These are phyloP conservation scores for Neolamprologus falcicula DNA, from an alignment of 2,113 vertebrate species.

Conservation along the genomic window DNA sequence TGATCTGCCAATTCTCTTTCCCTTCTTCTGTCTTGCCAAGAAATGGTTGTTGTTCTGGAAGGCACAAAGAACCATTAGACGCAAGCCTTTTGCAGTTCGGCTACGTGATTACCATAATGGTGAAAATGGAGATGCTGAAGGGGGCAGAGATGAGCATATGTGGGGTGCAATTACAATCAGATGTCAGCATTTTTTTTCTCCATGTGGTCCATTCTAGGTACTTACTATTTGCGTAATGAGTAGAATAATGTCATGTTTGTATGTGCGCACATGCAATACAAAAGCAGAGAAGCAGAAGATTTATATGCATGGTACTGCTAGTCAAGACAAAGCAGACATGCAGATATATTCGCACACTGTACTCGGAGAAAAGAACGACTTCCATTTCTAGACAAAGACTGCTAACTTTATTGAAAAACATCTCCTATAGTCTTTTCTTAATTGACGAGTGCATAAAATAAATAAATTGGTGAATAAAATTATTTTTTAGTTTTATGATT, in stretches of 20 bases:
- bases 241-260: not conserved
- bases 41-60: not conserved
- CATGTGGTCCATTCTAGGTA: not conserved
- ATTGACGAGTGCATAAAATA: not conserved
- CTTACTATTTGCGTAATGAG: not conserved
- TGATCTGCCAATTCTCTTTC: conserved; percentile 26
- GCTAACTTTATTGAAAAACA: not conserved
- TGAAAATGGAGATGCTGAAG: conserved; percentile 11
- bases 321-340: not conserved
- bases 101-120: conserved; percentile 35
- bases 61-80: conserved; percentile 28
- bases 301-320: not conserved
- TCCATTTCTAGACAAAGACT: not conserved
- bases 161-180: not conserved
- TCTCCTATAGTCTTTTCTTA: not conserved
- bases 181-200: not conserved
- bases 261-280: not conserved
- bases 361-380: not conserved
- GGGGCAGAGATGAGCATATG: not conserved
- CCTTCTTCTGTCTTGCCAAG: not conserved
- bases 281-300: not conserved
- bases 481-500: not conserved
- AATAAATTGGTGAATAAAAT: not conserved
- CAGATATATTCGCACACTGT: not conserved
- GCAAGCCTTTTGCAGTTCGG: conserved; percentile 2